phyloP scores from a whole-genome alignment of 2,113 vertebrate genomes.

The Pterocles burchelli region DNA sequence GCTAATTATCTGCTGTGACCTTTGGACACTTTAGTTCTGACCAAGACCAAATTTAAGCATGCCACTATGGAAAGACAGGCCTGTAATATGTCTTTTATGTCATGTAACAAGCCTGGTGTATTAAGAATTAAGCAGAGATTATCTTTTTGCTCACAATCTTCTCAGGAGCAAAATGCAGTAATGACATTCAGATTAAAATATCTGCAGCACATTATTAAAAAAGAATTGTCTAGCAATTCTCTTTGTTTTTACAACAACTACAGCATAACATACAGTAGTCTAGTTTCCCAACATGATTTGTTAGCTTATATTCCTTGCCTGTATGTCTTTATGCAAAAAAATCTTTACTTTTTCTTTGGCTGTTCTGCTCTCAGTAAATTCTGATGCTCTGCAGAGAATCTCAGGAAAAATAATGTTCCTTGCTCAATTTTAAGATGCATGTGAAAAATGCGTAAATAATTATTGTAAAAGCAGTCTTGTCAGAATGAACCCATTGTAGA shows the following conservation, averaged over 20 bases:
- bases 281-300: neutral
- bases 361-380: neutral
- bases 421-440: neutral
- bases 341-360: neutral
- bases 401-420: neutral
- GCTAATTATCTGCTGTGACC: neutral
- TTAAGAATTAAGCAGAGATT: neutral
- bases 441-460: neutral
- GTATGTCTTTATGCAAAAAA: neutral
- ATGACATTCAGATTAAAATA: neutral
- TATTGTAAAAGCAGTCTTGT: neutral
- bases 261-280: neutral
- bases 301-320: neutral
- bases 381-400: neutral
- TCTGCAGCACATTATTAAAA: neutral
- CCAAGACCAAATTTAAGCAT: rapidly evolving
- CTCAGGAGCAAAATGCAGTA: neutral
- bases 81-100: neutral
- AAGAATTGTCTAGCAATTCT: neutral
- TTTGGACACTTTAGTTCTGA: neutral
- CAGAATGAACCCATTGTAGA: neutral
- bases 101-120: neutral
- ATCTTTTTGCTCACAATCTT: neutral
- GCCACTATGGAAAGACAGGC: neutral
- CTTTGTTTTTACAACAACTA: neutral